A percentile compares a stretch with the other conserved stretches of the same genome.
phyloP scores from a whole-genome alignment of 1,140 invertebrate genomes.

The Acromyrmex echinatior region DNA sequence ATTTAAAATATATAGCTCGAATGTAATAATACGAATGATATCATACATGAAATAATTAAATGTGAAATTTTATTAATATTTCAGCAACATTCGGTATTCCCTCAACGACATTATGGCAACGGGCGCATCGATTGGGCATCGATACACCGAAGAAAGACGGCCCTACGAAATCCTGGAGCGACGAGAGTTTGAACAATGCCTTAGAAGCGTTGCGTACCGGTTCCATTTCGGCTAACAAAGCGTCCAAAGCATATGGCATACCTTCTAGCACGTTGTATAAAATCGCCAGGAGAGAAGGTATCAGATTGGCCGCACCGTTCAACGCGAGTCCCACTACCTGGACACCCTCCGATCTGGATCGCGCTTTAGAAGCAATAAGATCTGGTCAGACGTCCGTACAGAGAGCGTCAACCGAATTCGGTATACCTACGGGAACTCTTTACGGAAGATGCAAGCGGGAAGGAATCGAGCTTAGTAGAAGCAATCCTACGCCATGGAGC shows the following conservation, averaged over 20 bases:
- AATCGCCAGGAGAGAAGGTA: slow-evolving; percentile 95
- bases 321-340: slow-evolving; percentile 96
- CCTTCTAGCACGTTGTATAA: slow-evolving; percentile 96
- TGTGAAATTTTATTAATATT: slow-evolving; percentile 80
- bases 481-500: slow-evolving; percentile 95
- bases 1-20: not conserved
- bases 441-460: slow-evolving; percentile 95
- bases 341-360: slow-evolving; percentile 93
- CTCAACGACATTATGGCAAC: slow-evolving; percentile 95
- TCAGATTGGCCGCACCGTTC: slow-evolving; percentile 94
- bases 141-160: slow-evolving; percentile 96
- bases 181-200: slow-evolving; percentile 93
- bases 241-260: slow-evolving; percentile 96
- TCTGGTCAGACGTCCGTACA: slow-evolving; percentile 94
- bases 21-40: not conserved
- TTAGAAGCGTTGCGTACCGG: slow-evolving; percentile 93
- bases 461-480: slow-evolving; percentile 94
- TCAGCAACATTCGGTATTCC: slow-evolving; percentile 95
- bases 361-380: slow-evolving; percentile 93
- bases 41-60: not conserved
- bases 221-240: slow-evolving; percentile 95
- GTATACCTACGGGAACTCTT: slow-evolving; percentile 94
- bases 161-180: slow-evolving; percentile 94
- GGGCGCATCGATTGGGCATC: slow-evolving; percentile 94
- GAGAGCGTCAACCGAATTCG: slow-evolving; percentile 93